phyloP scores from a whole-genome alignment of 1,140 invertebrate species.

The Calephelis nemesis region DNA sequence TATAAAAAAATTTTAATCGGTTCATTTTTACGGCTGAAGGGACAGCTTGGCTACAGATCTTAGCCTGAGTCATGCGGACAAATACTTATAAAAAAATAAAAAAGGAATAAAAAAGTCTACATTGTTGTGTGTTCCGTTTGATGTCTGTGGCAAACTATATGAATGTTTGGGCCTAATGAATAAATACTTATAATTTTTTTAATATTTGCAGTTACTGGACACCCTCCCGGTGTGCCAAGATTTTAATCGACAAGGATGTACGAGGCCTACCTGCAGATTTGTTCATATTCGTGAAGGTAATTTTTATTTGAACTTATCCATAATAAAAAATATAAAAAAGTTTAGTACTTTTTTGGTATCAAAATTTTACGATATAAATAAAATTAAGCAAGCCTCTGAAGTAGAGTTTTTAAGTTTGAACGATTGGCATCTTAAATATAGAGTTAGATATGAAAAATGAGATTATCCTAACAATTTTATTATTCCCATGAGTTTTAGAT shows the following conservation, averaged over 20 bases:
- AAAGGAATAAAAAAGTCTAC: no score
- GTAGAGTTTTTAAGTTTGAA: background rate
- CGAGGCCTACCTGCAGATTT: constrained; percentile 96
- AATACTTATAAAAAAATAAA: no score
- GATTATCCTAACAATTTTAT: background rate
- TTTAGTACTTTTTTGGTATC: no score
- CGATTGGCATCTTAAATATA: background rate
- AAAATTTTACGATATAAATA: background rate
- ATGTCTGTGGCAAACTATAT: constrained; percentile 33
- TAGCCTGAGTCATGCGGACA: no score
- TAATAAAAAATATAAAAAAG: background rate
- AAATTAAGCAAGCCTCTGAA: background rate
- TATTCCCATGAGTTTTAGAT: background rate
- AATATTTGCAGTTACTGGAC: constrained; percentile 96
- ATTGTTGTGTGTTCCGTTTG: background rate
- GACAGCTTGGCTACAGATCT: no score
- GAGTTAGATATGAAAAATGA: background rate
- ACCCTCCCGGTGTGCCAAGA: constrained; percentile 99
- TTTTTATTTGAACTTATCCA: background rate
- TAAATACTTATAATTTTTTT: constrained; percentile 53
- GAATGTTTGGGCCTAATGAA: constrained; percentile 35
- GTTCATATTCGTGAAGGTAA: constrained; percentile 96
- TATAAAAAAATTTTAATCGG: no score
- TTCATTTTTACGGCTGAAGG: no score
- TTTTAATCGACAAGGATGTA: constrained; percentile 98